Conservation (phyloP, 2,113 vertebrate genomes). For the Stictonetta naevosa region DNA sequence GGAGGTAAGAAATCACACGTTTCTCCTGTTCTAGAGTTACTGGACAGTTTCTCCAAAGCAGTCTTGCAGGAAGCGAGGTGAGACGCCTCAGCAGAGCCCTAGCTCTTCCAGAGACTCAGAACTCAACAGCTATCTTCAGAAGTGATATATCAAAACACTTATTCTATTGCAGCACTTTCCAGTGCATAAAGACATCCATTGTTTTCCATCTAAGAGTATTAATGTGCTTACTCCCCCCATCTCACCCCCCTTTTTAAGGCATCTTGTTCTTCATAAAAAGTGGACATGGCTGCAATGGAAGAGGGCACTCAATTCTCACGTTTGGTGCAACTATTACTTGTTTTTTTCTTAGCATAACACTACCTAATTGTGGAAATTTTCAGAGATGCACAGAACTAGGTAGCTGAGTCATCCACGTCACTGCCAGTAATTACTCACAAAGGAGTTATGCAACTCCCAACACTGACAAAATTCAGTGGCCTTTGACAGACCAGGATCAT, state of each 20-base stretch:
- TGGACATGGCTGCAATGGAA: not conserved
- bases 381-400: slow-evolving; percentile 47
- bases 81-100: not conserved
- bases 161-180: not conserved
- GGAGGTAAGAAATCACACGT: not conserved
- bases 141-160: not conserved
- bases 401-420: slow-evolving; percentile 65
- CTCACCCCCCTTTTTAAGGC: not conserved
- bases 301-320: not conserved
- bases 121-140: not conserved
- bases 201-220: slow-evolving; percentile 35
- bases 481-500: slow-evolving; percentile 16
- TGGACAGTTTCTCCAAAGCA: not conserved
- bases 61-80: not conserved
- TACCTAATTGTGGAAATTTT: not conserved
- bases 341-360: not conserved
- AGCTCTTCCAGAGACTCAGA: not conserved
- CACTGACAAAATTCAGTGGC: slow-evolving; percentile 57
- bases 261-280: not conserved
- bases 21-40: not conserved
- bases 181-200: slow-evolving; percentile 37
- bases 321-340: not conserved
- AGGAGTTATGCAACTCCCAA: slow-evolving; percentile 63
- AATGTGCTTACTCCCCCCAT: not conserved
- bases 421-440: slow-evolving; percentile 69